A percentile compares a stretch with the other conserved stretches of the same genome.
Conservation (phyloP, 2,797 vertebrate genomes). For the Peromyscus aztecus region DNA sequence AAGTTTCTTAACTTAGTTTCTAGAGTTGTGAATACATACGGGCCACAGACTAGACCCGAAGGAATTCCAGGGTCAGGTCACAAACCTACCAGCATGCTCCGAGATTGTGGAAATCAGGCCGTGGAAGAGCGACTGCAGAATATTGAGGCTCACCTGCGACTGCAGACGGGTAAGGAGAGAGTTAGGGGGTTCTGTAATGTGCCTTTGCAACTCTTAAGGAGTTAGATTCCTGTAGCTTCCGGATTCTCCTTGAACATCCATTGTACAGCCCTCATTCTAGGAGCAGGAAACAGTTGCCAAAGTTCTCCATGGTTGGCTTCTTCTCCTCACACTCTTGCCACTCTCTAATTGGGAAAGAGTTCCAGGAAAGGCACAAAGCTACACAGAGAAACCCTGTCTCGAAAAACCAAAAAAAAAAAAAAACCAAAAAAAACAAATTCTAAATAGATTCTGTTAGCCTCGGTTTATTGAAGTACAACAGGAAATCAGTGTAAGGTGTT, state of each 20-base stretch:
- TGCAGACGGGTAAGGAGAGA: constrained; percentile 91
- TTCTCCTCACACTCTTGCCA: not conserved
- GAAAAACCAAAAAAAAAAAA: no score
- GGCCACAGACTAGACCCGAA: constrained; percentile 94
- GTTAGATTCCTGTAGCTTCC: not conserved
- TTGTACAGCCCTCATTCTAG: constrained; percentile 1
- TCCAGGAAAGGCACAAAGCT: no score
- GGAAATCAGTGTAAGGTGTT: constrained; percentile 28
- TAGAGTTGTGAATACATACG: constrained; percentile 97
- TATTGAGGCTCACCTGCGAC: constrained; percentile 95
- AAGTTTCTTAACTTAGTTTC: constrained; percentile 91
- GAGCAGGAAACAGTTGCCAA: not conserved
- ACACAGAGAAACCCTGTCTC: no score
- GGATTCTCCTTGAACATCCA: not conserved
- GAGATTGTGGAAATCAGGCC: constrained; percentile 94
- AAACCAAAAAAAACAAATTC: not conserved
- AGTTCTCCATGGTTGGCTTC: not conserved
- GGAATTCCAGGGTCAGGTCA: constrained; percentile 88
- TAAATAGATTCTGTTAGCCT: constrained; percentile 16
- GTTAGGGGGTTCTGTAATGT: not conserved
- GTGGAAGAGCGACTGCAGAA: constrained; percentile 97
- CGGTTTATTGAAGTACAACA: constrained; percentile 15
- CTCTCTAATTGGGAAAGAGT: not conserved
- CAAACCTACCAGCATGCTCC: constrained; percentile 85
- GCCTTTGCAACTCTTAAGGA: constrained; percentile 33